Evolutionary conservation across 2,113 vertebrate species (phyloP).

Genomic region (Nothobranchius furzeri): DNA sequence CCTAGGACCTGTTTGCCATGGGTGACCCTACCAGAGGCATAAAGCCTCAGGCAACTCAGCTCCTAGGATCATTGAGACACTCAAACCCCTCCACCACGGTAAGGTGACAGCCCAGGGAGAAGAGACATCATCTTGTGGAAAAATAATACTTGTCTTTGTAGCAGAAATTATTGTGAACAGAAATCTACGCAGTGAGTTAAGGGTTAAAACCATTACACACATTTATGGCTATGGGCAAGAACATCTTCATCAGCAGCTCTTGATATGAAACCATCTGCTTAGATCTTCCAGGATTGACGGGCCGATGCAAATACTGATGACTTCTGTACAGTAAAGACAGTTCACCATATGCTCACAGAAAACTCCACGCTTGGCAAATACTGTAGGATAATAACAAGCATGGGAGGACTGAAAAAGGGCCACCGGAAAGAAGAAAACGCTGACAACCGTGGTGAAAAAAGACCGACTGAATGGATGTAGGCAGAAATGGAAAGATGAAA

Average conservation of each 20-base stretch:
- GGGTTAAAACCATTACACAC: slow-evolving; percentile 19
- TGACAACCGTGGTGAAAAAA: slow-evolving; percentile 35
- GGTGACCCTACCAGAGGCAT: too few species aligned
- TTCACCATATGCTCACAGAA: slow-evolving; percentile 55
- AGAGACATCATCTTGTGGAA: too few species aligned
- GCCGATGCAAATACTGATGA: slow-evolving; percentile 55
- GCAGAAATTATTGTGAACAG: background rate
- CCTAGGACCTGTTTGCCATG: too few species aligned
- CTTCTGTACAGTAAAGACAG: slow-evolving; percentile 47
- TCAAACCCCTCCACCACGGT: too few species aligned
- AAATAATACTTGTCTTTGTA: background rate
- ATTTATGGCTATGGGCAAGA: slow-evolving; percentile 22
- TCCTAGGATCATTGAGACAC: too few species aligned
- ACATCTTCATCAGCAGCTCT: slow-evolving; percentile 52
- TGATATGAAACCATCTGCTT: slow-evolving; percentile 58
- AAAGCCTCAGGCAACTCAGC: too few species aligned
- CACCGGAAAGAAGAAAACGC: slow-evolving; percentile 34
- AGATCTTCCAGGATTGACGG: slow-evolving; percentile 42
- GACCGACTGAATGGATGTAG: slow-evolving; percentile 44
- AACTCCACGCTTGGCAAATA: slow-evolving; percentile 30
- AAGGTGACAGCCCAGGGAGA: too few species aligned
- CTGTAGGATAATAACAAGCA: slow-evolving; percentile 37
- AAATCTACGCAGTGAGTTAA: background rate
- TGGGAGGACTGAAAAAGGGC: background rate
- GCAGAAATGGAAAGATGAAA: slow-evolving; percentile 40